Evolutionary conservation across 2,113 vertebrate genomes (phyloP), one percentile per base, ranked within the genome.

Genomic region (Sinocyclocheilus grahami): DNA sequence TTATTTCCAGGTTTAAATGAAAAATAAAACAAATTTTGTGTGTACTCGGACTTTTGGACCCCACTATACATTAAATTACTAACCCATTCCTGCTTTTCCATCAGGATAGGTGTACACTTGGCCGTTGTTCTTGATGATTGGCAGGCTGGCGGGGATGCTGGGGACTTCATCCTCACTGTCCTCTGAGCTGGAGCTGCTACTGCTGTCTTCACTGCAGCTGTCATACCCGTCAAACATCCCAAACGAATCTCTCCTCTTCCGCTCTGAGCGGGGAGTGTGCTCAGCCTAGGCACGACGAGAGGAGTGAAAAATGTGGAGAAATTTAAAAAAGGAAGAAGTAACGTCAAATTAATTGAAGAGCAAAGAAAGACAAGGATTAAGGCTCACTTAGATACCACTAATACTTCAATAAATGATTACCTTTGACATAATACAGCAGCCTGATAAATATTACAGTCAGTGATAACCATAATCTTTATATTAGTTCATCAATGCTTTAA

Each of bases 221-320:
- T 99, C 98, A 91, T 99, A 99, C 84, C 98, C 97, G 95, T 99
- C 98, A 94, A 97, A 99, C 97, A 99, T 99, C 94, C 98, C 98
- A 95, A 97, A 98, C 0, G 93, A 97, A 92, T 99, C 97, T 86
- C 96, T 93, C 89, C 96, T 94, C 88, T 96, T 97, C 84, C 97
- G 96, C 92, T 96, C 93, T 84, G 95, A 94, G 91, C 90, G 96
- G 90, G 96, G 96, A 94, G 95, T 95, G 94, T 94, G 96, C 87
- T 98, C 96, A 94, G 95, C 95, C 98, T 99, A 93, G 0, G 92
- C 86, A 86, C 88, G 74, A 83, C 22, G 24, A 18, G 75, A 77
- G 7, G 72, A 88, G 87, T 1, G 65, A 60, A 20, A 37, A 37
- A 87, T 71, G 16, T 14, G 82, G 12, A 33, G 76, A 82, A 1